Base-by-base conservation (phyloP, 2,888 invertebrate genomes). In the Euproctis similis region DNA sequence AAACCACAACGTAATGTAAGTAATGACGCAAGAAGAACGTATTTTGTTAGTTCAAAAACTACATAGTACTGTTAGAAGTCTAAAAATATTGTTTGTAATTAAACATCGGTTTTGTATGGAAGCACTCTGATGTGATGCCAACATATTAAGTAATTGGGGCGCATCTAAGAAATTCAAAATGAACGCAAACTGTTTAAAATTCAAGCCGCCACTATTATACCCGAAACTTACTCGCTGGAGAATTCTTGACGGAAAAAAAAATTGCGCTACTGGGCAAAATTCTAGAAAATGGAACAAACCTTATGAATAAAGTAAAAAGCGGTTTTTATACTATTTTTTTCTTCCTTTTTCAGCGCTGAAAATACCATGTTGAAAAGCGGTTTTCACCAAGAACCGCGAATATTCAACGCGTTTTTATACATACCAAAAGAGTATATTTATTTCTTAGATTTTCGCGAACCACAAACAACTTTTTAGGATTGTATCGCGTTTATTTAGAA, bases 311-410 rank as follows among this genome's bases (percentile, higher is more conserved):
- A 48, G 42, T 41, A 36, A 52, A 50, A 43, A 48, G 32, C 34
- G 52, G 36, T 39, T 52, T 52, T 46, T 44, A 45, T 26, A 30
- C 12, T 36, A 42, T 43, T 51, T 44, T 34, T 31, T 44, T 56
- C 46, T 46, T 34, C 25, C 22, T 35, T 38, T 35, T 28, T 24
- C 28, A 25, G 21, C 39, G 28, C 36, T 46, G 48, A 53, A 53
- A 62, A 61, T 42, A 47, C 49, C 53, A 52, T 49, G 55, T 56
- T 52, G 31, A 39, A 43, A 57, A 60, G 54, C 52, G 53, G 41
- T 52, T 63, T 61, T 48, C 48, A 52, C 54, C 59, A 49, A 51
- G 52, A 55, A 46, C 43, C 30, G 34, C 25, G 46, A 42, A 44
- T 45, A 51, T 57, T 46, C 42, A 48, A 48, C 51, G 55, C 53